Evolutionary conservation across 2,888 invertebrate species (phyloP).

Genomic region (Reticulitermes lucifugus): DNA sequence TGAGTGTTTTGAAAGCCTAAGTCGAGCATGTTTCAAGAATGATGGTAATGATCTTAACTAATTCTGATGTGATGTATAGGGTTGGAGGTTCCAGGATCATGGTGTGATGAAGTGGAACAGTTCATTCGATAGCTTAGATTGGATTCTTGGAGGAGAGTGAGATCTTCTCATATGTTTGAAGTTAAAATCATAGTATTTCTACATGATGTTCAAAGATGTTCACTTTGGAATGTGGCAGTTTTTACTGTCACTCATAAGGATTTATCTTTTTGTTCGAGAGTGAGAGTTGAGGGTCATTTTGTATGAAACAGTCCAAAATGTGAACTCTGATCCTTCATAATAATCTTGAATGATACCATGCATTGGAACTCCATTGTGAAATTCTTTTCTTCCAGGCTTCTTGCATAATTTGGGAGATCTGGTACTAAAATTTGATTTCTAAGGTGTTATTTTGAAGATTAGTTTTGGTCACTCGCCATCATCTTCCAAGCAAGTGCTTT

Average conservation of each 20-base stretch:
- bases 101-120: not conserved
- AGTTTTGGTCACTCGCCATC: conserved; percentile 30
- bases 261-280: not conserved
- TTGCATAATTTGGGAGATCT: not conserved
- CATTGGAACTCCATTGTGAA: not conserved
- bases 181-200: not conserved
- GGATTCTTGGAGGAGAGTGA: not conserved
- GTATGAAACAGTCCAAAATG: not conserved
- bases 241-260: not conserved
- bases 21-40: not conserved
- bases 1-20: not conserved
- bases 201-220: not conserved
- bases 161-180: not conserved
- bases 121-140: not conserved
- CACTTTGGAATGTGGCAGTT: not conserved
- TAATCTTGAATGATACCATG: not conserved
- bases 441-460: not conserved
- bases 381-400: conserved; percentile 5
- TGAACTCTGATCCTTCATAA: not conserved
- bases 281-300: not conserved
- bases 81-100: too few relatives aligned
- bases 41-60: not conserved
- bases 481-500: conserved; percentile 38
- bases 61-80: not conserved
- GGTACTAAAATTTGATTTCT: conserved; percentile 19